A percentile compares a stretch with the other conserved stretches of the same genome.
These are phyloP conservation scores for Latrodectus geometricus DNA, from an alignment of 1,140 invertebrate species.

Conservation along the genomic window DNA sequence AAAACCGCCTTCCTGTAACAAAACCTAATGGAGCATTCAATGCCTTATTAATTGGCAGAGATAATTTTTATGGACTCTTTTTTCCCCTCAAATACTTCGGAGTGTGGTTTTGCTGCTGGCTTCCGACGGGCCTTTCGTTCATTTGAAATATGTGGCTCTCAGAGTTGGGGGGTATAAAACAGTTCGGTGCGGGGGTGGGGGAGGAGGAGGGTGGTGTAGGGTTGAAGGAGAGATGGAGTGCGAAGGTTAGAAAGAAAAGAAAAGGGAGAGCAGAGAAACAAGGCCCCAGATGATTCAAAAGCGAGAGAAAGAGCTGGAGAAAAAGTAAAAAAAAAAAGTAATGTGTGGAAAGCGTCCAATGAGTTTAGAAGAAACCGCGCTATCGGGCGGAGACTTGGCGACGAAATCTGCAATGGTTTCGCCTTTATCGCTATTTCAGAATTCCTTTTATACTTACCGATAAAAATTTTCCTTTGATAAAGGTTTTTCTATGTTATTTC, in stretches of 20 bases:
- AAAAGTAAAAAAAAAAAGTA: constrained; percentile 20
- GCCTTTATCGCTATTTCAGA: neutral
- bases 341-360: constrained; percentile 26
- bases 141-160: neutral
- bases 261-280: constrained; percentile 56
- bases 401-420: neutral
- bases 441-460: too few relatives aligned
- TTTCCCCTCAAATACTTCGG: neutral
- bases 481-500: too few relatives aligned
- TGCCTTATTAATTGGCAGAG: neutral
- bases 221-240: constrained; percentile 14
- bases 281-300: constrained; percentile 46
- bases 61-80: neutral
- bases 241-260: constrained; percentile 50
- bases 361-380: constrained; percentile 22
- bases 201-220: neutral
- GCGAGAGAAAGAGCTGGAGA: constrained; percentile 9
- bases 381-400: constrained; percentile 38
- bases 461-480: too few relatives aligned
- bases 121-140: neutral
- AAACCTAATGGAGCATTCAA: neutral
- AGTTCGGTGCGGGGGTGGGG: constrained; percentile 18
- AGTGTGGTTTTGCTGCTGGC: constrained; percentile 15
- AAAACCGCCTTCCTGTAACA: neutral
- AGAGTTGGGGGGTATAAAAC: constrained; percentile 33